phyloP scores from a whole-genome alignment of 2,113 vertebrate species.

The Himantopus leucocephalus region DNA sequence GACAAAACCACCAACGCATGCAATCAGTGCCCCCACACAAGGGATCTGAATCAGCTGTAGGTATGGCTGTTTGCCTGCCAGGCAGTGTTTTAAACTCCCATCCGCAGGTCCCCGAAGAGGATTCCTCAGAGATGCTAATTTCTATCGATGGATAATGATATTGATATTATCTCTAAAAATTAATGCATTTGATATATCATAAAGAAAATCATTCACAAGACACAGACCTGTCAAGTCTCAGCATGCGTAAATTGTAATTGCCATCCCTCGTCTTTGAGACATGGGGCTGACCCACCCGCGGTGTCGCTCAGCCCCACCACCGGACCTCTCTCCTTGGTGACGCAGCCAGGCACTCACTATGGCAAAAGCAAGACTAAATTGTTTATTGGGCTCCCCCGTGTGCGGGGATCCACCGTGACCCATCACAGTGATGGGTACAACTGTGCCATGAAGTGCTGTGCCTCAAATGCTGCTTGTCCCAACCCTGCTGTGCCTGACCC shows the following conservation, averaged over 20 bases:
- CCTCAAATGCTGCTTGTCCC: neutral
- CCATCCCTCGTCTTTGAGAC: neutral
- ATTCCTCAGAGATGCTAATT: neutral
- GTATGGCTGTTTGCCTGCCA: neutral
- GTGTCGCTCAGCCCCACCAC: neutral
- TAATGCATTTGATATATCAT: neutral
- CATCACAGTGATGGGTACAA: fast-evolving
- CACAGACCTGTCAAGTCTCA: neutral
- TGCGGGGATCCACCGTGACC: neutral
- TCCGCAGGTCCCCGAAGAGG: neutral
- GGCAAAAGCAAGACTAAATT: neutral
- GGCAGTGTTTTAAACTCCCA: neutral
- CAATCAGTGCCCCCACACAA: neutral
- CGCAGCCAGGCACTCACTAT: neutral
- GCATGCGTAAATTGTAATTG: neutral
- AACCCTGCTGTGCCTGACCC: neutral
- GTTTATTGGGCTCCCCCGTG: fast-evolving
- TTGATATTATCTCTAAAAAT: neutral
- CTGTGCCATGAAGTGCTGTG: fast-evolving
- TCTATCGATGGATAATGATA: neutral
- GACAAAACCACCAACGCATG: neutral
- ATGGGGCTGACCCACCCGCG: neutral
- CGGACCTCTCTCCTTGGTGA: neutral
- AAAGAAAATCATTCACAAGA: neutral
- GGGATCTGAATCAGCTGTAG: neutral